phyloP scores from a whole-genome alignment of 2,113 vertebrate species.

The Abramis brama region DNA sequence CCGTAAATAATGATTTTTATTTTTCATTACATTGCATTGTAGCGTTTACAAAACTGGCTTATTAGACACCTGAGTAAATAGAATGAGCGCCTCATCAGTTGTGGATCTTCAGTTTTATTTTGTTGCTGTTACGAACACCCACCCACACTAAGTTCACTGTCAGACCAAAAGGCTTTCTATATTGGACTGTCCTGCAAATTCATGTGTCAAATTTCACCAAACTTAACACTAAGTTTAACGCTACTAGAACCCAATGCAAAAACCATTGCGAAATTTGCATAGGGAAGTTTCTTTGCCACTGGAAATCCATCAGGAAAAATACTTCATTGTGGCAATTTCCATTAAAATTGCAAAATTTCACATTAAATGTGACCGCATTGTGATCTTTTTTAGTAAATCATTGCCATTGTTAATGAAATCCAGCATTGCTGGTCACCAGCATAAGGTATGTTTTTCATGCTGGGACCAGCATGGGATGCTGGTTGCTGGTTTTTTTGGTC shows the following conservation, averaged over 20 bases:
- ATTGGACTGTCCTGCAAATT: not conserved
- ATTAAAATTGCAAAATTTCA: not conserved
- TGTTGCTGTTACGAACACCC: not conserved
- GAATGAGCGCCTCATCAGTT: too few relatives aligned
- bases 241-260: not conserved
- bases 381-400: not conserved
- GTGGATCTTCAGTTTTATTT: too few relatives aligned
- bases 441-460: too few relatives aligned
- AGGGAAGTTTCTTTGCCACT: not conserved
- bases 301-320: not conserved
- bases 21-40: too few relatives aligned
- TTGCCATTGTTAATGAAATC: not conserved
- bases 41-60: too few relatives aligned
- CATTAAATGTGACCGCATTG: not conserved
- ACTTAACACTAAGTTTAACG: too few relatives aligned
- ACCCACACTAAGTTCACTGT: not conserved
- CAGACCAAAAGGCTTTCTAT: not conserved
- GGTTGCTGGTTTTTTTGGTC: too few relatives aligned
- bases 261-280: not conserved
- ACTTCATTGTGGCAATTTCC: not conserved
- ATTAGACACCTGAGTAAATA: too few relatives aligned
- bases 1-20: not conserved
- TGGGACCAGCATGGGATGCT: too few relatives aligned
- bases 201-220: not conserved
- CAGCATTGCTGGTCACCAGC: too few relatives aligned